Conservation (phyloP, 2,797 vertebrate species). For the Lycodopsis pacificus region DNA sequence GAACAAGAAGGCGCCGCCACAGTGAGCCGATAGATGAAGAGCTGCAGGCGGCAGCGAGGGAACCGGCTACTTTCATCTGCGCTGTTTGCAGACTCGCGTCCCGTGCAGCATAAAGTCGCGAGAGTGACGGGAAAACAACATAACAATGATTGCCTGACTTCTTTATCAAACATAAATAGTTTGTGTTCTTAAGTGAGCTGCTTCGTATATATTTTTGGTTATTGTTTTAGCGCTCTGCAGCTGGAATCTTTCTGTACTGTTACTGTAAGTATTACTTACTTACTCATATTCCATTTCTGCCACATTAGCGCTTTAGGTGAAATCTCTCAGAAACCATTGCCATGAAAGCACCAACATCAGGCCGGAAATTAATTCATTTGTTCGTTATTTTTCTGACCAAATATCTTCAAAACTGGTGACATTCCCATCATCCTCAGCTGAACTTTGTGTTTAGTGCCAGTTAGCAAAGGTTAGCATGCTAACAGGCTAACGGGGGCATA, state of each 20-base stretch:
- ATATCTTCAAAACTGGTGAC: neutral
- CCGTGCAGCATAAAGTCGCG: too few relatives aligned
- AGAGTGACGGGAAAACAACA: neutral
- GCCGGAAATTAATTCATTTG: neutral
- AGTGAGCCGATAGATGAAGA: neutral
- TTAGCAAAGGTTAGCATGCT: too few relatives aligned
- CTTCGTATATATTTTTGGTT: too few relatives aligned
- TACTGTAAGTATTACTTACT: too few relatives aligned
- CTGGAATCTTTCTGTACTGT: too few relatives aligned
- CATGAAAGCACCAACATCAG: neutral
- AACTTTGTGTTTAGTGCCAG: neutral
- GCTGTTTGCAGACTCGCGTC: neutral
- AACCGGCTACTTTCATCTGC: too few relatives aligned
- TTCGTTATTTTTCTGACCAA: neutral
- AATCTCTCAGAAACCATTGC: too few relatives aligned
- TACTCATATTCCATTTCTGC: neutral
- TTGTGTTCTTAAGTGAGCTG: too few relatives aligned
- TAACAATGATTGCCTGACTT: too few relatives aligned
- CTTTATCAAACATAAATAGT: neutral
- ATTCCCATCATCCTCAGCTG: neutral
- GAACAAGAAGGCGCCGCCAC: neutral
- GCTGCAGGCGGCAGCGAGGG: neutral
- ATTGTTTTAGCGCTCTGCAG: too few relatives aligned
- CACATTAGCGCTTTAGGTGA: too few relatives aligned
- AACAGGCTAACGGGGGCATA: neutral